phyloP scores from a whole-genome alignment of 2,113 vertebrate species.

The Conger conger region DNA sequence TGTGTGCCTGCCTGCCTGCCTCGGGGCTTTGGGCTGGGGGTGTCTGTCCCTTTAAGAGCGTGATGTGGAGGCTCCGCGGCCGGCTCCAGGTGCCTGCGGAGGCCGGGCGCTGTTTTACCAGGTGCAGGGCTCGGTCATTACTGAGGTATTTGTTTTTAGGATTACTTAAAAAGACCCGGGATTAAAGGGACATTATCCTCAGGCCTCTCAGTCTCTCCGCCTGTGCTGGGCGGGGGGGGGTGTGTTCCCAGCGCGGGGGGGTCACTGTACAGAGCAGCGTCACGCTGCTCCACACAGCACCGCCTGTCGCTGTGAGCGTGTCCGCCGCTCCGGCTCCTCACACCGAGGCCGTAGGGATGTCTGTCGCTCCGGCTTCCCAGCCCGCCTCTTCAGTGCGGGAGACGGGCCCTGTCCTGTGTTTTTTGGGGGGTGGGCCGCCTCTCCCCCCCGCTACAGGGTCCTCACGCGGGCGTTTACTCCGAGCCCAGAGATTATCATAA shows the following conservation, averaged over 20 bases:
- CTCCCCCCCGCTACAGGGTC: slow-evolving; percentile 36
- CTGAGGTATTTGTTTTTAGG: slow-evolving; percentile 74
- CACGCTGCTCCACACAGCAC: slow-evolving; percentile 39
- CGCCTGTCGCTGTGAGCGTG: not conserved
- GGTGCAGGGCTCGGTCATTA: slow-evolving; percentile 69
- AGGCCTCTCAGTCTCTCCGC: slow-evolving; percentile 51
- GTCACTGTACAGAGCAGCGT: slow-evolving; percentile 29
- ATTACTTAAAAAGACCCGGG: slow-evolving; percentile 62
- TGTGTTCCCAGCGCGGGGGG: slow-evolving; percentile 33
- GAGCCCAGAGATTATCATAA: slow-evolving; percentile 74
- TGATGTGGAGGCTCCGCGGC: slow-evolving; percentile 57
- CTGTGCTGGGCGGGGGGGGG: not conserved
- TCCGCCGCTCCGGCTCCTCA: slow-evolving; percentile 29
- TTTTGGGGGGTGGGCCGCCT: not conserved
- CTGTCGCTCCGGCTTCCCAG: not conserved
- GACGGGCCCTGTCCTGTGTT: not conserved
- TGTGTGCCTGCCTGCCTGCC: no score
- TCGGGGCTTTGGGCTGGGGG: slow-evolving; percentile 30
- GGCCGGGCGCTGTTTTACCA: slow-evolving; percentile 67
- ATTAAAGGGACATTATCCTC: slow-evolving; percentile 63
- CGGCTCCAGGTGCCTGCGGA: slow-evolving; percentile 71
- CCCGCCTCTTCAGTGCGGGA: no score
- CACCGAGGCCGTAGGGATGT: slow-evolving; percentile 36
- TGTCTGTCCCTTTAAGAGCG: slow-evolving; percentile 63
- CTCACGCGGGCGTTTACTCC: slow-evolving; percentile 63